These are phyloP conservation scores for Drosophila fungiperda DNA, from an alignment of 2,888 invertebrate species.

Conservation along the genomic window DNA sequence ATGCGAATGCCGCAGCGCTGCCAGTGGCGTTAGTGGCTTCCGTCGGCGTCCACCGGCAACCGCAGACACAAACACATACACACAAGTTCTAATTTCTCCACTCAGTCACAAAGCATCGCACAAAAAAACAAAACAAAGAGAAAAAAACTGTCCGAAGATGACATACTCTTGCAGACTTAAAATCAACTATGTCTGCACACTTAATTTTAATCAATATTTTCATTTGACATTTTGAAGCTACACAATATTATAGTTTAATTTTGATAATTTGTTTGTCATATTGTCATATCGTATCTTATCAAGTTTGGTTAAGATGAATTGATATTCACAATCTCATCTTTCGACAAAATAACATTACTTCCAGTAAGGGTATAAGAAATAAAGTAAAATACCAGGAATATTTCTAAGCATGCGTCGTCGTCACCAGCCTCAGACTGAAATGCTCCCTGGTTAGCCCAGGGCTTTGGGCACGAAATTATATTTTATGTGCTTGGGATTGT, in stretches of 20 bases:
- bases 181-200: not conserved
- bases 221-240: not conserved
- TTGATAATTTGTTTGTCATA: not conserved
- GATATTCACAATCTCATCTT: not conserved
- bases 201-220: not conserved
- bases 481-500: constrained; percentile 72
- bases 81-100: constrained; percentile 74
- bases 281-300: not conserved
- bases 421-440: constrained; percentile 39
- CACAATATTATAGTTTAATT: not conserved
- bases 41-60: constrained; percentile 71
- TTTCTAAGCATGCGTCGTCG: constrained; percentile 74
- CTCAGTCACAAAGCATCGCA: constrained; percentile 49
- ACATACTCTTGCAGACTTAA: not conserved
- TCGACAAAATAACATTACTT: not conserved
- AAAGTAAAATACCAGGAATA: constrained; percentile 72
- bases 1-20: constrained; percentile 51
- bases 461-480: constrained; percentile 79
- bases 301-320: not conserved
- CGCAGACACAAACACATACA: constrained; percentile 63
- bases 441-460: constrained; percentile 71
- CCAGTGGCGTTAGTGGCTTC: constrained; percentile 45
- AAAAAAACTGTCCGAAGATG: not conserved
- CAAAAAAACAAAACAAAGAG: constrained; percentile 19
- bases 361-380: constrained; percentile 5